These are phyloP conservation scores for Natator depressus DNA, from an alignment of 2,113 vertebrate species.

Conservation along the genomic window DNA sequence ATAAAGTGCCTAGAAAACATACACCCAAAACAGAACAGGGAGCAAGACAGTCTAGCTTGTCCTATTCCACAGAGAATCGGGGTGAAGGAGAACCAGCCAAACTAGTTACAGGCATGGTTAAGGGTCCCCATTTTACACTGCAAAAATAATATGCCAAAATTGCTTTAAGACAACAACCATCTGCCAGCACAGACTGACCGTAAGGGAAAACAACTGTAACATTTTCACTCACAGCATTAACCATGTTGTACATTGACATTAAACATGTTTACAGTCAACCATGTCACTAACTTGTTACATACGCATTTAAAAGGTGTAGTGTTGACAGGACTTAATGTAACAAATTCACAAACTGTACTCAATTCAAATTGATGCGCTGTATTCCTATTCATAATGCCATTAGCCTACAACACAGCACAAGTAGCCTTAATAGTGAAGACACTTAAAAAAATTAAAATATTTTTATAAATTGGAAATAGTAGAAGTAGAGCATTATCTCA, in stretches of 20 bases:
- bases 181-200: not conserved
- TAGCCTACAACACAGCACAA: constrained; percentile 11
- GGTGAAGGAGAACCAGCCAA: not conserved
- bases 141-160: not conserved
- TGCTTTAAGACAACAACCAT: accelerated
- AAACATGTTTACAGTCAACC: not conserved
- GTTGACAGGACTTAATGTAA: not conserved
- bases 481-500: not conserved
- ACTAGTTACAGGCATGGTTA: not conserved
- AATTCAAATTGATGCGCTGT: not conserved
- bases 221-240: not conserved
- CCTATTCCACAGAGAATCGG: not conserved
- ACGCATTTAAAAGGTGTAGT: not conserved
- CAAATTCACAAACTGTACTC: not conserved
- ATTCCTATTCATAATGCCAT: not conserved
- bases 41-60: not conserved
- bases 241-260: not conserved
- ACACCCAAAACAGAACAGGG: not conserved
- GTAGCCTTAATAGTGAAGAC: not conserved
- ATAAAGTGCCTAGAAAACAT: not conserved
- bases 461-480: not conserved
- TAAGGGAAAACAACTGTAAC: not conserved
- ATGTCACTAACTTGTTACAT: not conserved
- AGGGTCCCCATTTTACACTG: not conserved
- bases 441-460: not conserved